Conservation (phyloP, 2,113 vertebrate genomes). For the Bos javanicus region DNA sequence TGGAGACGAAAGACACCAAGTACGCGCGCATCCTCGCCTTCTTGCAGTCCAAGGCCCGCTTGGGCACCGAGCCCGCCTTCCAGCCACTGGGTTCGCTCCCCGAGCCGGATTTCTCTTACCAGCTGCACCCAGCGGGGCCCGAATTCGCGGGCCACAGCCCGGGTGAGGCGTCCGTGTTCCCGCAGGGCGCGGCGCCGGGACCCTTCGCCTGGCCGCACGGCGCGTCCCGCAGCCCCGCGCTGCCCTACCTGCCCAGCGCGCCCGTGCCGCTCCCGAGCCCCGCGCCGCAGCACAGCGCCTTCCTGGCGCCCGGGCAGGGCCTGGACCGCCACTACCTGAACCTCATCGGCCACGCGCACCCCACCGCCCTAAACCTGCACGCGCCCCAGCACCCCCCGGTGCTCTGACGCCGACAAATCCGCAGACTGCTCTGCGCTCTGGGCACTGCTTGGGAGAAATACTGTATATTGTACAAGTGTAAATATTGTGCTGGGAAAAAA, state of each 20-base stretch:
- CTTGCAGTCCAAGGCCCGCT: conserved; percentile 94
- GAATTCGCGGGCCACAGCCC: conserved; percentile 88
- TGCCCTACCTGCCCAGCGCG: conserved; percentile 85
- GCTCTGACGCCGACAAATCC: conserved; percentile 79
- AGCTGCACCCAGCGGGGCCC: conserved; percentile 84
- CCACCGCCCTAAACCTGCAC: conserved; percentile 90
- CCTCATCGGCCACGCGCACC: conserved; percentile 91
- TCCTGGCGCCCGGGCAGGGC: conserved; percentile 90
- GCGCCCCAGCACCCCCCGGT: conserved; percentile 87
- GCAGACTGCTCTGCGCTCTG: background rate
- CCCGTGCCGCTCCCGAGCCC: conserved; percentile 83
- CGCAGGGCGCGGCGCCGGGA: conserved; percentile 81
- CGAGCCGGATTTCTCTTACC: conserved; percentile 90
- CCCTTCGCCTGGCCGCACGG: conserved; percentile 89
- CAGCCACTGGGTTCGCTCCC: conserved; percentile 82
- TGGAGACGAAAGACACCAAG: conserved; percentile 97
- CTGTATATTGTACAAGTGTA: conserved; percentile 43
- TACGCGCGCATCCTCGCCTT: conserved; percentile 97
- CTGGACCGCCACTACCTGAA: conserved; percentile 95
- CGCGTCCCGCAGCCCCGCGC: conserved; percentile 82
- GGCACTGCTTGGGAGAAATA: background rate
- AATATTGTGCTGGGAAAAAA: background rate
- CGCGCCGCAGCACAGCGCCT: conserved; percentile 89
- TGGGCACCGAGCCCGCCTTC: conserved; percentile 89
- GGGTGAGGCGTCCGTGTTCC: conserved; percentile 84